These are phyloP conservation scores for Copsychus sechellarum DNA, from an alignment of 2,113 vertebrate genomes.

Conservation along the genomic window DNA sequence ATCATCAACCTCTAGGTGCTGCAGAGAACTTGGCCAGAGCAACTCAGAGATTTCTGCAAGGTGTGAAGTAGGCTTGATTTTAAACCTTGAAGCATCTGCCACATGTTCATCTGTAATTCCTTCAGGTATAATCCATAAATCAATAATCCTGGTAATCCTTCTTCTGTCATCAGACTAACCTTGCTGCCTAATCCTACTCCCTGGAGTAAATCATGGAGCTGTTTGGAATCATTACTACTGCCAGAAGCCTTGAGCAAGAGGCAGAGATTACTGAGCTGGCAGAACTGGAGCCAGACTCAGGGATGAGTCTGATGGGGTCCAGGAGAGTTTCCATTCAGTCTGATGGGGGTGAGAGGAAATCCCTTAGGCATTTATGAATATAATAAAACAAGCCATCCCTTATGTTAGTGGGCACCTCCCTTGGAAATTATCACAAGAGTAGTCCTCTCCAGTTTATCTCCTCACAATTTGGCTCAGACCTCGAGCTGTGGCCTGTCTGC, in stretches of 20 bases:
- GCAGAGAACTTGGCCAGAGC: rapidly evolving
- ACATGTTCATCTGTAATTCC: background rate
- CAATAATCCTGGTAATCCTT: background rate
- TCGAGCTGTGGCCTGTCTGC: background rate
- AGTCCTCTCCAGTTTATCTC: background rate
- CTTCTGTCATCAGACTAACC: background rate
- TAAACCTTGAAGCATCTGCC: background rate
- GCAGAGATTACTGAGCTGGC: background rate
- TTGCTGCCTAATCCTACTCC: background rate
- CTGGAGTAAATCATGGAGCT: background rate
- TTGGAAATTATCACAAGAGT: background rate
- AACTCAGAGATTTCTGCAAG: background rate
- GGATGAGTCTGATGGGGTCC: background rate
- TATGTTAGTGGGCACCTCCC: background rate
- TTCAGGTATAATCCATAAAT: background rate
- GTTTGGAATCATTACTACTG: background rate
- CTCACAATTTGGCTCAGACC: background rate
- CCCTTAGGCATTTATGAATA: background rate
- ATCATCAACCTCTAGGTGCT: background rate
- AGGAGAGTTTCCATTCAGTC: background rate
- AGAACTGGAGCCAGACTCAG: background rate
- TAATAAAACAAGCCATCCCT: background rate
- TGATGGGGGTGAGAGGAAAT: background rate
- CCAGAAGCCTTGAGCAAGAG: background rate
- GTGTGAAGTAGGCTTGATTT: background rate